Base-by-base conservation (phyloP, 2,888 invertebrate genomes). In the Philonicus albiceps region DNA sequence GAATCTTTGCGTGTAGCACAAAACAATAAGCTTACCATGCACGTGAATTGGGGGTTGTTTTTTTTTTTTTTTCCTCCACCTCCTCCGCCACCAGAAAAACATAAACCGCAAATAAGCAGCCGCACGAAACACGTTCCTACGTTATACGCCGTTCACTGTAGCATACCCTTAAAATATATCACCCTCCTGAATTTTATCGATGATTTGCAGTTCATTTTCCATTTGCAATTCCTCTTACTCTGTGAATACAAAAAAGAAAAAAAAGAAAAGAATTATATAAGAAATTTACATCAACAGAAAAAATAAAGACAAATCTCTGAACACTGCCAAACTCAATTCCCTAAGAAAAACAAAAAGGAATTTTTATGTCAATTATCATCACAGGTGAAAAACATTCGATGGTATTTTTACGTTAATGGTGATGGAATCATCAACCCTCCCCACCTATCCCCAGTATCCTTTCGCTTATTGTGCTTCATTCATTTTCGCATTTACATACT, bases 241-340 rank as follows among this genome's bases (percentile, higher is more conserved):
- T 64, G 49, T n/a, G 49, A 49, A 49, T 49, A 49, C 3, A 13
- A 16, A 7, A 49, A 49, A 1, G n/a, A 49, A 49, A 49, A 13
- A 16, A 7, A 49, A 49, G 5, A 49, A 49, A 49, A 49, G 3
- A 19, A 5, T 16, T 11, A 11, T 43, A 49, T n/a, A 49, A 49
- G 4, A 64, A 64, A 64, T 11, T 13, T 22, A 22, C 64, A 64
- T 19, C 27, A 7, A 27, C 64, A 64, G 7, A 64, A 37, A 34
- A 74, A 31, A 31, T 30, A 74, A 74, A 13, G 11, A 74, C 31
- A 74, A 74, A 74, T 74, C 31, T 34, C 37, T 31, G 27, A 81
- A 81, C 81, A 81, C 81, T 81, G 81, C 81, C 81, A 80, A 80
- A 80, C 43, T 30, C 22, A 80, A 49, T 43, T 78, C 49, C 30